Evolutionary conservation across 2,888 invertebrate species (phyloP).

Genomic region (Spodoptera picta): DNA sequence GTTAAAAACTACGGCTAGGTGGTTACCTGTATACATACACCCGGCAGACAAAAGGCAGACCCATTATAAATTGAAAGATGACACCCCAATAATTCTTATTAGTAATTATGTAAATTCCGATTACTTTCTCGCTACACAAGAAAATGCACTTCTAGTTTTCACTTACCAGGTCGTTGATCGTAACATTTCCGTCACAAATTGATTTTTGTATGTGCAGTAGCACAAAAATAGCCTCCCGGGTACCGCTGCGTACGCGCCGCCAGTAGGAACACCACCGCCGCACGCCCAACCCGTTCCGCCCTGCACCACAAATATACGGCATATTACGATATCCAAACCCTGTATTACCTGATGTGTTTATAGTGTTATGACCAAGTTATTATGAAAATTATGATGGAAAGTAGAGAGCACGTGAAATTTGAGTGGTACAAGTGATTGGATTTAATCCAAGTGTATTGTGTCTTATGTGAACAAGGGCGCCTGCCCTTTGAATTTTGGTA

Average conservation of each 20-base stretch:
- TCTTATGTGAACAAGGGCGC: slow-evolving; percentile 66
- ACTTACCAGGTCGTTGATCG: slow-evolving; percentile 86
- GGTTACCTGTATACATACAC: slow-evolving; percentile 24
- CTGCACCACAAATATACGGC: slow-evolving; percentile 63
- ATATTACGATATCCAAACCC: slow-evolving; percentile 60
- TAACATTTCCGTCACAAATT: slow-evolving; percentile 86
- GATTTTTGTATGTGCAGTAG: slow-evolving; percentile 85
- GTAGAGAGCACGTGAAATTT: slow-evolving; percentile 60
- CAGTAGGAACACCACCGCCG: slow-evolving; percentile 70
- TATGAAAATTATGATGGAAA: slow-evolving; percentile 48
- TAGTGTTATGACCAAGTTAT: slow-evolving; percentile 54
- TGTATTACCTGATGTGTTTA: slow-evolving; percentile 46
- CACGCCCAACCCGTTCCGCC: slow-evolving; percentile 73
- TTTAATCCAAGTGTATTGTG: slow-evolving; percentile 75
- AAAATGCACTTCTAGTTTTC: slow-evolving; percentile 64
- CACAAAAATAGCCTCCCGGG: slow-evolving; percentile 87
- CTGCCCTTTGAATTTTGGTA: slow-evolving; percentile 69
- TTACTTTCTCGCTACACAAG: slow-evolving; percentile 31
- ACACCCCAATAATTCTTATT: slow-evolving; percentile 20
- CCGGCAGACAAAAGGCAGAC: slow-evolving; percentile 17
- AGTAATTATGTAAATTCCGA: slow-evolving; percentile 26
- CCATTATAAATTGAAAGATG: slow-evolving; percentile 40
- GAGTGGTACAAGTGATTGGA: slow-evolving; percentile 74
- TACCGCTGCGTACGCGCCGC: slow-evolving; percentile 76
- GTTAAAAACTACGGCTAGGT: slow-evolving; percentile 45